Percentiles rank a stretch among this genome's conserved stretches.
Evolutionary conservation across 2,888 invertebrate genomes (phyloP).

Genomic region (Polietes domitor): DNA sequence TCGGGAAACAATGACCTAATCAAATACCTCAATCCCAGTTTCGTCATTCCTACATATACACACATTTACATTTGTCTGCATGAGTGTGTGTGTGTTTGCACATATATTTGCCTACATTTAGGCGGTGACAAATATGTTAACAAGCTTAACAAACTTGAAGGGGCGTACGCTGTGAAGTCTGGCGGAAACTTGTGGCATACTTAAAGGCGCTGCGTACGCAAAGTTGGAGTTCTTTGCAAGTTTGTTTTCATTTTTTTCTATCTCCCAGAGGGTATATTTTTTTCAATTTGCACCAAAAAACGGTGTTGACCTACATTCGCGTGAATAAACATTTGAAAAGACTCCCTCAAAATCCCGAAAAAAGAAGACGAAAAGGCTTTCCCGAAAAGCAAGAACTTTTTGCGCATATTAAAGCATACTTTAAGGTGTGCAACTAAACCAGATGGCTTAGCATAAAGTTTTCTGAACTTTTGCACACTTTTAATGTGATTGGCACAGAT

Average conservation of each 20-base stretch:
- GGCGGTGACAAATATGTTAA: background rate
- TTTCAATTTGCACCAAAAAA: constrained; percentile 3
- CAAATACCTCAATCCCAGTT: no score
- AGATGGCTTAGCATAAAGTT: background rate
- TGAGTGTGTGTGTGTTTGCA: background rate
- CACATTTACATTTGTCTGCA: no score
- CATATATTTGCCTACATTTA: background rate
- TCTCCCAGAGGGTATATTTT: background rate
- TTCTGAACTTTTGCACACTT: background rate
- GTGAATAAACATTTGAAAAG: no score
- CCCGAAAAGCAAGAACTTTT: background rate
- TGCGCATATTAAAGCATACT: background rate
- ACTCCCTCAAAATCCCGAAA: no score
- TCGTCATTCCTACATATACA: no score
- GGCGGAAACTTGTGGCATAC: background rate
- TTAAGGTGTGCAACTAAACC: constrained; percentile 1
- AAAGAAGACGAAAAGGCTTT: no score
- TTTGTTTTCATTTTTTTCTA: background rate
- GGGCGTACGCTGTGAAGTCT: background rate
- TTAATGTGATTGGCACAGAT: no score
- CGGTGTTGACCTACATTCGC: constrained; percentile 5
- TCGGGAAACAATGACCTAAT: no score
- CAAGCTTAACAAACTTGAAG: background rate
- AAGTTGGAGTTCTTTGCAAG: background rate
- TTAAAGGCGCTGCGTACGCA: background rate